Evolutionary conservation across 2,113 vertebrate species (phyloP).

Genomic region (Podiceps cristatus): DNA sequence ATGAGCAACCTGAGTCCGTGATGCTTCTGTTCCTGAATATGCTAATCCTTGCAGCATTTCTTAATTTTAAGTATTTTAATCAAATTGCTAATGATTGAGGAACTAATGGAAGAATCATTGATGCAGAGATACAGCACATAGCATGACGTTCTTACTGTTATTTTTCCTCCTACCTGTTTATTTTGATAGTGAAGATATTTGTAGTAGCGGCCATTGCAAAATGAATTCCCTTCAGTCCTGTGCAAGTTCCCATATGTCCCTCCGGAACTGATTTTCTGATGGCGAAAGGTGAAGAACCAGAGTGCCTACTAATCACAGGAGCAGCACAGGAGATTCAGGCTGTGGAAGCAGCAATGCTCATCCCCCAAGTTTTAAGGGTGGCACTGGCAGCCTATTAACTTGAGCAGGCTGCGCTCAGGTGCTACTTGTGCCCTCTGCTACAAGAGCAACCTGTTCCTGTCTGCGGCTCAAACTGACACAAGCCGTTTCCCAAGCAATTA

Average conservation of each 20-base stretch:
- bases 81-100: neutral
- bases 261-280: neutral
- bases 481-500: neutral
- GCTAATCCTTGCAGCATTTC: neutral
- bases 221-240: neutral
- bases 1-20: fast-evolving
- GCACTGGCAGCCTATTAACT: neutral
- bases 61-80: neutral
- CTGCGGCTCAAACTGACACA: neutral
- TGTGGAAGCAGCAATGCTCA: neutral
- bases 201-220: neutral
- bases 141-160: neutral
- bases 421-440: neutral
- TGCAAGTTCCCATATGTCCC: neutral
- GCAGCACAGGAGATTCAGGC: neutral
- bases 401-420: neutral
- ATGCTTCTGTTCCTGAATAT: neutral
- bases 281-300: neutral
- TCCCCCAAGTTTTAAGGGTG: neutral
- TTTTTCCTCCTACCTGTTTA: neutral
- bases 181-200: neutral
- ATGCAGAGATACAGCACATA: neutral
- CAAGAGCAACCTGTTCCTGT: neutral
- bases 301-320: neutral
- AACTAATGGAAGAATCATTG: neutral